Evolutionary conservation across 2,797 vertebrate species (phyloP).

Genomic region (Cyprinodon diabolis): DNA sequence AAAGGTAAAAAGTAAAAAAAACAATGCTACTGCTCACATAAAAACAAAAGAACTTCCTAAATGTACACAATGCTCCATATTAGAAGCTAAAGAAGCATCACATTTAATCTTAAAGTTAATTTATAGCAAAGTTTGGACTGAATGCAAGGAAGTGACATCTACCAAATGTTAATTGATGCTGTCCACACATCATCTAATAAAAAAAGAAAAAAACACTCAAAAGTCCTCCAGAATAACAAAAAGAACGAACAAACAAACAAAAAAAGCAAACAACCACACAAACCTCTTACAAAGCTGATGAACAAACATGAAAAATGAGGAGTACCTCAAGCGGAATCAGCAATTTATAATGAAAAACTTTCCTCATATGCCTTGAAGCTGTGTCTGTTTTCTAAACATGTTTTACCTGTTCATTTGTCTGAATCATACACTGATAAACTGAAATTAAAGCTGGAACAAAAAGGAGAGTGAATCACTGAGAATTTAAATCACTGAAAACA

Average conservation of each 20-base stretch:
- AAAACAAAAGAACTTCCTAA: not conserved
- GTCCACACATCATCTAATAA: not conserved
- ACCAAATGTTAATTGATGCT: not conserved
- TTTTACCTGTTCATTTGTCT: not conserved
- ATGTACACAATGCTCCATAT: not conserved
- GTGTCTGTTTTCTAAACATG: not conserved
- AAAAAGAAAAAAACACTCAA: not conserved
- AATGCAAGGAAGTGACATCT: not conserved
- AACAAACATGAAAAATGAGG: not conserved
- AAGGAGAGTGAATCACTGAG: not conserved
- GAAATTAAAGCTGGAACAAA: not conserved
- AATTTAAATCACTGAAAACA: slow-evolving; percentile 3
- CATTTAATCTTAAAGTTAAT: not conserved
- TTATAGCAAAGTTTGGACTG: not conserved
- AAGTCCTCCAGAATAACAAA: not conserved
- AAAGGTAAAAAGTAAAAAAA: not conserved
- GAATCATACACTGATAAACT: not conserved
- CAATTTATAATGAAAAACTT: not conserved
- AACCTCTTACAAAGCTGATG: not conserved
- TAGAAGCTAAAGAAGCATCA: not conserved
- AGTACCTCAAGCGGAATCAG: not conserved
- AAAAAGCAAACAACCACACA: not conserved
- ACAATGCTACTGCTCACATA: not conserved
- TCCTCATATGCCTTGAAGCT: not conserved
- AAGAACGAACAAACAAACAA: not conserved